Evolutionary conservation across 1,140 invertebrate genomes (phyloP).

Genomic region (Mamestra configurata): DNA sequence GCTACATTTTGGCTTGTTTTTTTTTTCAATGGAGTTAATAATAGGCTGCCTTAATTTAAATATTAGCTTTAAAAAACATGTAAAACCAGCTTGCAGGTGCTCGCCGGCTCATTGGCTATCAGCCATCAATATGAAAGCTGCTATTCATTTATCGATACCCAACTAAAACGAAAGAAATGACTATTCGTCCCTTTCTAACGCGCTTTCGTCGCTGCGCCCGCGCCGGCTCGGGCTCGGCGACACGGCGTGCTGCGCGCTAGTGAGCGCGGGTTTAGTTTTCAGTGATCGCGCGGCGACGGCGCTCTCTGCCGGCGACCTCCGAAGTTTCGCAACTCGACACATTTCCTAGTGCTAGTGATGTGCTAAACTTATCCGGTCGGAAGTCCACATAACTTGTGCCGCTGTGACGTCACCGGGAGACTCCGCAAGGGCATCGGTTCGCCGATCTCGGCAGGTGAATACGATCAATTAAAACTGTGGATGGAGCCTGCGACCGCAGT

Average conservation of each 20-base stretch:
- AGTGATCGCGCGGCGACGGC: constrained; percentile 79
- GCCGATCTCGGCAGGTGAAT: constrained; percentile 61
- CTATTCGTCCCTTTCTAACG: constrained; percentile 79
- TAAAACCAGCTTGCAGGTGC: constrained; percentile 26
- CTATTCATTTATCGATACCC: constrained; percentile 60
- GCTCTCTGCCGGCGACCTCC: constrained; percentile 79
- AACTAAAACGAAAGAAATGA: constrained; percentile 83
- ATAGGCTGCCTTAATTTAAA: neutral
- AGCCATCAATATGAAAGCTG: constrained; percentile 75
- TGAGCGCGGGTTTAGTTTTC: constrained; percentile 79
- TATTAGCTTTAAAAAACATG: constrained; percentile 22
- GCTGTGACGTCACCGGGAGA: constrained; percentile 48
- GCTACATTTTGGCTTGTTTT: neutral
- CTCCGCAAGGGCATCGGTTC: constrained; percentile 59
- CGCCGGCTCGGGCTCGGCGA: neutral
- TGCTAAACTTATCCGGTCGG: constrained; percentile 68
- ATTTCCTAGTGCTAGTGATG: constrained; percentile 82
- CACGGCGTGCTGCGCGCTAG: constrained; percentile 67
- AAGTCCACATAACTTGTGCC: constrained; percentile 56
- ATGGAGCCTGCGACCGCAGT: constrained; percentile 51
- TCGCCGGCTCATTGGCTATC: constrained; percentile 25
- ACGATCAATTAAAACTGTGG: constrained; percentile 57
- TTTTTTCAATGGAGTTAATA: neutral
- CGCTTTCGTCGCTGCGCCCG: constrained; percentile 71
- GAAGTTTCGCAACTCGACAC: constrained; percentile 65